phyloP scores from a whole-genome alignment of 2,797 vertebrate genomes.

The Clarias laeviceps region DNA sequence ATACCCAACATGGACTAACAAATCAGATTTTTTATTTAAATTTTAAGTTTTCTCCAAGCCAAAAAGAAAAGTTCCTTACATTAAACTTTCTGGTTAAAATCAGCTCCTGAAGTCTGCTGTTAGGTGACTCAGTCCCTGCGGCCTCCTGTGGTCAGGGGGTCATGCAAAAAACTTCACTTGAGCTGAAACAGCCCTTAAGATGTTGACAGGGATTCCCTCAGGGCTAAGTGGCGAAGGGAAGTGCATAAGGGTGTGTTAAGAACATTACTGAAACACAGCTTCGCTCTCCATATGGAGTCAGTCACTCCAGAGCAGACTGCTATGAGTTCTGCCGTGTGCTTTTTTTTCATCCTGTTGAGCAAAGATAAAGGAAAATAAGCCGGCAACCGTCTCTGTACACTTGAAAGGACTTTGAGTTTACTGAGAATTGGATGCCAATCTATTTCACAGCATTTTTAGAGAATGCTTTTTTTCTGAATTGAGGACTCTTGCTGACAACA shows the following conservation, averaged over 20 bases:
- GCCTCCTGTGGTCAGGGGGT: constrained; percentile 6
- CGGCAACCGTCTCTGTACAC: neutral
- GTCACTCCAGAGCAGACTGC: neutral
- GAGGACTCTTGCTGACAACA: neutral
- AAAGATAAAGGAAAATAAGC: constrained; percentile 19
- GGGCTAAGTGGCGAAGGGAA: constrained; percentile 20
- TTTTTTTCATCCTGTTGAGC: constrained; percentile 28
- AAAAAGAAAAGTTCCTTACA: neutral
- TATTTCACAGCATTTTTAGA: constrained; percentile 18
- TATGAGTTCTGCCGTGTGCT: neutral
- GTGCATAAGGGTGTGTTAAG: constrained; percentile 12
- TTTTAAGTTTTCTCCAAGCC: too few relatives aligned
- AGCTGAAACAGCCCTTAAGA: constrained; percentile 10
- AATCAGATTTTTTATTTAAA: neutral
- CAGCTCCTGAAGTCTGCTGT: neutral
- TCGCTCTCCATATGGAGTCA: constrained; percentile 5
- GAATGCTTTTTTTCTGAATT: neutral
- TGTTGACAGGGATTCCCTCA: constrained; percentile 6
- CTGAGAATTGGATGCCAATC: neutral
- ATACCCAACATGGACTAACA: neutral
- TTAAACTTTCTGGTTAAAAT: neutral
- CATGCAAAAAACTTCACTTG: constrained; percentile 9
- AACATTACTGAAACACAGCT: constrained; percentile 8
- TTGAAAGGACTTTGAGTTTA: neutral
- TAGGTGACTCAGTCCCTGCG: neutral